Evolutionary conservation across 2,797 vertebrate genomes (phyloP).

Genomic region (Tauraco hartlaubi): DNA sequence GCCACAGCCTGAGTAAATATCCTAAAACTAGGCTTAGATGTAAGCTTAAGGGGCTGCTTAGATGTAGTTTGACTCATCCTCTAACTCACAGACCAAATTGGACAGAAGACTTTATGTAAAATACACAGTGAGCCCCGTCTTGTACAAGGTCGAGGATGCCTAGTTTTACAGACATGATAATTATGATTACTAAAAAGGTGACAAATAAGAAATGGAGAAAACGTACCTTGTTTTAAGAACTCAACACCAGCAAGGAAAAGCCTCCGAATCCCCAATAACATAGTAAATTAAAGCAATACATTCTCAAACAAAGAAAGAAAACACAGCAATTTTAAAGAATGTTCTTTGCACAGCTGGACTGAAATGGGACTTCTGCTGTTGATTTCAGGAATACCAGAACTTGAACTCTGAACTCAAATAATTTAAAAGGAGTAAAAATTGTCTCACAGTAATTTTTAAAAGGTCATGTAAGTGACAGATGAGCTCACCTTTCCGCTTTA

Average conservation of each 20-base stretch:
- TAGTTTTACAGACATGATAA: background rate
- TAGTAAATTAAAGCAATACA: constrained; percentile 22
- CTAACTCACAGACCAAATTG: background rate
- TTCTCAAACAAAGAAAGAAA: constrained; percentile 10
- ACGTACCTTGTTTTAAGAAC: background rate
- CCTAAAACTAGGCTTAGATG: background rate
- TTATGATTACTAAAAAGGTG: background rate
- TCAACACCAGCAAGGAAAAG: background rate
- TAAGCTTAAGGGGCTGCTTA: background rate
- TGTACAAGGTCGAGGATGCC: background rate
- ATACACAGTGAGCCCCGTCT: background rate
- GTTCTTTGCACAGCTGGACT: constrained; percentile 13
- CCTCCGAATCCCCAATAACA: background rate
- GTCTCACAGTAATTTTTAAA: constrained; percentile 42
- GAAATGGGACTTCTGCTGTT: constrained; percentile 13
- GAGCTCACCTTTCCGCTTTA: constrained; percentile 11
- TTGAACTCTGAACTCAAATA: constrained; percentile 47
- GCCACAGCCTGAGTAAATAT: background rate
- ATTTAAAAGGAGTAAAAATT: constrained; percentile 47
- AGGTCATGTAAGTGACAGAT: constrained; percentile 26
- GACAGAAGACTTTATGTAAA: background rate
- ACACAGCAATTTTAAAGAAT: background rate
- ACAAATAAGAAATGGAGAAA: background rate
- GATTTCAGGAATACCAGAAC: constrained; percentile 36
- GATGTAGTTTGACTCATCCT: background rate